A percentile compares a stretch with the other conserved stretches of the same genome.
Evolutionary conservation across 2,888 invertebrate species (phyloP).

Genomic region (Matsumyia berberina): DNA sequence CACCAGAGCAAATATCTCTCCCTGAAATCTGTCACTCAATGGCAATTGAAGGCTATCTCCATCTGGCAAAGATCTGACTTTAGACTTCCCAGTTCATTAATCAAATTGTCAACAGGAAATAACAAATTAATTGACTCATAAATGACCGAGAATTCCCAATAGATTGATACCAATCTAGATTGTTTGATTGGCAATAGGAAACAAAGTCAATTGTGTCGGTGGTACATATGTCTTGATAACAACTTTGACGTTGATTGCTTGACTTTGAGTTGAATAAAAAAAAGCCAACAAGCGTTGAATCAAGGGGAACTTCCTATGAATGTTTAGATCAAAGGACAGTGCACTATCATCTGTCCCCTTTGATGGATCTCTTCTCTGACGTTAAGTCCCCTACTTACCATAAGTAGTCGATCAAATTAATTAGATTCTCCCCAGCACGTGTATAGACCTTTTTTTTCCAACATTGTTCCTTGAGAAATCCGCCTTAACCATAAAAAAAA

Average conservation of each 20-base stretch:
- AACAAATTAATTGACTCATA: constrained; percentile 14
- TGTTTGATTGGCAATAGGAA: constrained; percentile 4
- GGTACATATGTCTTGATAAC: not conserved
- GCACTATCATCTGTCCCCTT: too few species aligned
- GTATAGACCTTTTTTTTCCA: not conserved
- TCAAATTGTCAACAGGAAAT: constrained; percentile 10
- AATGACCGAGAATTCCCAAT: constrained; percentile 11
- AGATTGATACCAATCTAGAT: constrained; percentile 31
- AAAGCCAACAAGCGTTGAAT: too few species aligned
- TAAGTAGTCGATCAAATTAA: too few species aligned
- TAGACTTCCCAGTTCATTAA: constrained; percentile 12
- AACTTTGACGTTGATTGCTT: constrained; percentile 3
- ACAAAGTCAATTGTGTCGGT: constrained; percentile 1
- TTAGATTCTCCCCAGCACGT: too few species aligned
- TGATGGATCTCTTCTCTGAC: too few species aligned
- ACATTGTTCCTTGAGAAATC: not conserved
- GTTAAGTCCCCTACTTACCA: too few species aligned
- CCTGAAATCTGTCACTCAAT: too few species aligned
- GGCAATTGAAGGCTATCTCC: not conserved
- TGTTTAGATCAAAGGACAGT: too few species aligned
- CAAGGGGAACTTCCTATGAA: too few species aligned
- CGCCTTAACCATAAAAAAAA: not conserved
- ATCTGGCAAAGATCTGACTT: not conserved
- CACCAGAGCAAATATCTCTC: too few species aligned
- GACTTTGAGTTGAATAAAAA: constrained; percentile 12